Evolutionary conservation across 2,888 invertebrate genomes (phyloP).

Genomic region (Cheilosia vulpina): DNA sequence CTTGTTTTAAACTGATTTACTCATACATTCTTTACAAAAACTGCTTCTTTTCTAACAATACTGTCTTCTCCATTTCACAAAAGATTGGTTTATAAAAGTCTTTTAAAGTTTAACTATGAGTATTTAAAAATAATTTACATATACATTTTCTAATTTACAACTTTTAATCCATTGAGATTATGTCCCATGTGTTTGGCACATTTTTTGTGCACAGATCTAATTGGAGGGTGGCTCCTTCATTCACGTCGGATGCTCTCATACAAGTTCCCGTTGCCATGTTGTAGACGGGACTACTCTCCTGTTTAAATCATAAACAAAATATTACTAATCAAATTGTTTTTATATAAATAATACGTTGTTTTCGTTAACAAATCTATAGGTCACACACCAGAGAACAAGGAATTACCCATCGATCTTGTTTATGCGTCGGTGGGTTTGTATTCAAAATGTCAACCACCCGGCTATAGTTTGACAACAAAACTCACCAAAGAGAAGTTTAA

Average conservation of each 20-base stretch:
- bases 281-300: constrained; percentile 89
- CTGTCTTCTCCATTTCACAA: constrained; percentile 41
- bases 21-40: too few species aligned
- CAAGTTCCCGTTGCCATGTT: constrained; percentile 95
- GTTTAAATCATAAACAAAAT: neutral
- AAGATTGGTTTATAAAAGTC: constrained; percentile 52
- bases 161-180: constrained; percentile 52
- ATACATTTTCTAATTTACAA: constrained; percentile 21
- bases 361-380: neutral
- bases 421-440: too few species aligned
- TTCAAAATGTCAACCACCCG: neutral
- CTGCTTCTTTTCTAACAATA: neutral
- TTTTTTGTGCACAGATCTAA: constrained; percentile 87
- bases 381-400: too few species aligned
- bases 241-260: constrained; percentile 85
- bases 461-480: neutral
- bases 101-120: constrained; percentile 48
- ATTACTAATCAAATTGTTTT: too few species aligned
- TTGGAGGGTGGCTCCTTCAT: constrained; percentile 84
- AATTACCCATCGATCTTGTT: too few species aligned
- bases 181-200: constrained; percentile 70
- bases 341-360: too few species aligned
- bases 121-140: constrained; percentile 19
- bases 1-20: too few species aligned
- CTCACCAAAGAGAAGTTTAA: neutral